These are phyloP conservation scores for Typhlichthys eigenmanni DNA, from an alignment of 2,797 vertebrate species.

Conservation along the genomic window DNA sequence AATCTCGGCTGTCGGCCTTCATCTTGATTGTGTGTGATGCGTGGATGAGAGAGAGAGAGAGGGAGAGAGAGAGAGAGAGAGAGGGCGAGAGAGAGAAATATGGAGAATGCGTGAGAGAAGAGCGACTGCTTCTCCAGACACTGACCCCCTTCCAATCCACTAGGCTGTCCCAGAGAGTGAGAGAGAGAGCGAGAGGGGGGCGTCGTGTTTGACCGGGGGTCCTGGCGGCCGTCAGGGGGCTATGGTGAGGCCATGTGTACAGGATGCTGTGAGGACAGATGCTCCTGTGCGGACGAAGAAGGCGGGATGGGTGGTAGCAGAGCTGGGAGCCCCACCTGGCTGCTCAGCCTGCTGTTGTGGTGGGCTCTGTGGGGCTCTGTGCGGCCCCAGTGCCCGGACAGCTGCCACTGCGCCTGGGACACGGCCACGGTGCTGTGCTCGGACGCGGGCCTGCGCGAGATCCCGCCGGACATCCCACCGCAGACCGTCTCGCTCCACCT, in stretches of 20 bases:
- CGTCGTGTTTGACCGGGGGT: conserved; percentile 35
- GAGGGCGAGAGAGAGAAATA: background rate
- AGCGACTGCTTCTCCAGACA: conserved; percentile 15
- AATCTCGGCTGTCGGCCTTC: conserved; percentile 30
- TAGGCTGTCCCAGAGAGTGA: conserved; percentile 38
- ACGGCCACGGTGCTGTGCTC: conserved; percentile 76
- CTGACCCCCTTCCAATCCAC: conserved; percentile 35
- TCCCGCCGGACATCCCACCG: conserved; percentile 75
- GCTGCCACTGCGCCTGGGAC: conserved; percentile 71
- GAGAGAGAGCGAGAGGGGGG: background rate
- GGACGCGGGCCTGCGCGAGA: conserved; percentile 69
- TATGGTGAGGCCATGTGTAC: conserved; percentile 76
- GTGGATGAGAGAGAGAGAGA: conserved; percentile 10
- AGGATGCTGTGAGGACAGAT: conserved; percentile 63
- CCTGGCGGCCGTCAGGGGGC: conserved; percentile 57
- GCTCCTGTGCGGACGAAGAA: conserved; percentile 34
- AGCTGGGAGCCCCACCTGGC: conserved; percentile 9
- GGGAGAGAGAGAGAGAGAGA: conserved; percentile 10
- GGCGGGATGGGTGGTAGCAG: conserved; percentile 1
- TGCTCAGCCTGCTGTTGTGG: conserved; percentile 49
- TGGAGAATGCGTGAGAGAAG: conserved; percentile 3
- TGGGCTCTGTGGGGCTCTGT: conserved; percentile 46
- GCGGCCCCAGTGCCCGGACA: conserved; percentile 52
- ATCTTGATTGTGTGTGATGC: conserved; percentile 31
- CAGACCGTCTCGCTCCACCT: conserved; percentile 78